Evolutionary conservation across 2,888 invertebrate species (phyloP), one percentile per base, ranked within the genome.

Genomic region (Eupeodes latifasciatus): DNA sequence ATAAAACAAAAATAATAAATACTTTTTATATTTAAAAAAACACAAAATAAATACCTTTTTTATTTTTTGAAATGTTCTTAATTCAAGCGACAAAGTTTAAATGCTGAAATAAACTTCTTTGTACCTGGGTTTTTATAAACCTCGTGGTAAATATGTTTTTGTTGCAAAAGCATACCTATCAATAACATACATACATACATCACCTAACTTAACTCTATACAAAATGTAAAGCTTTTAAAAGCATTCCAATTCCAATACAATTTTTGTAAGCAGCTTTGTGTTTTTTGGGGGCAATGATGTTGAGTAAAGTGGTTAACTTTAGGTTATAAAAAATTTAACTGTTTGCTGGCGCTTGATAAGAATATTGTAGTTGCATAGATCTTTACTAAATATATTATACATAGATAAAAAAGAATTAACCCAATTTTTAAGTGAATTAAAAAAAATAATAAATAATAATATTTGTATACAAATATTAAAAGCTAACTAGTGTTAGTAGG

Each of bases 101-200:
- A 80, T 87, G 87, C 49, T 81, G 55, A 12, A 49, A 11, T 34
- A 36, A 80, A 49, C 62, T 61, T 49, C 44, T 69, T 47, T 81
- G 80, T 67, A 72, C 14, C 67, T 40, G 72, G 80, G 84, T 80
- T 81, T 87, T 84, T 87, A 87, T 87, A 80, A 61, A 84, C 55
- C 72, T 53, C 40, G 47, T 51, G 74, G 16, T 80, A 47, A 36
- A 62, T 66, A 61, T 66, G 66, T 57, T 27, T 71, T 40, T 62
- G 67, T 51, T 76, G 71, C 27, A 83, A 71, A 76, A 71, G 62
- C 51, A 53, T 16, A 75, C 53, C 27, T 44, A 47, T 3, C 27
- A 27, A 27, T 27, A 27, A 27, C 27, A 27, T 27, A 27, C 27
- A 27, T 27, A 27, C 27, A 27, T 27, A 2, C 40, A 40, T 40